A percentile compares a stretch with the other conserved stretches of the same genome.
These are phyloP conservation scores for Ctenodactylus gundi DNA, from an alignment of 2,113 vertebrate genomes.

Conservation along the genomic window DNA sequence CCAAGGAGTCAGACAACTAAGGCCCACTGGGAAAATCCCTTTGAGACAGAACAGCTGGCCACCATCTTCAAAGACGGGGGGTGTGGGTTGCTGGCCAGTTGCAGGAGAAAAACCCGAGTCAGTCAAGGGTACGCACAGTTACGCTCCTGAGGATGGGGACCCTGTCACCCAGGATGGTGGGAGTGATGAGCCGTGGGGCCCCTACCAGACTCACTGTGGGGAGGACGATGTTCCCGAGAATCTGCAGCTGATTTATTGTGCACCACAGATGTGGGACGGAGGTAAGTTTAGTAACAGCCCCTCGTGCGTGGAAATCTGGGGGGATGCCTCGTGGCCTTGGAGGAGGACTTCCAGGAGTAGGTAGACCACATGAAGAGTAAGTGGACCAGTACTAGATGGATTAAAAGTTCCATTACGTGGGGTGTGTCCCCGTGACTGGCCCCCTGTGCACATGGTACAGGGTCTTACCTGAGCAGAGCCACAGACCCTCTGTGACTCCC, in stretches of 20 bases:
- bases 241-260: neutral
- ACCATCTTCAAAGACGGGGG: neutral
- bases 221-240: neutral
- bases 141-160: neutral
- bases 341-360: neutral
- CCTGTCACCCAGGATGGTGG: neutral
- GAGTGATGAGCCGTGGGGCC: neutral
- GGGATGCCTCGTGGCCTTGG: neutral
- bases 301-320: neutral
- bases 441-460: neutral
- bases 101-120: neutral
- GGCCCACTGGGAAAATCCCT: neutral
- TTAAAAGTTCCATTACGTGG: neutral
- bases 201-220: neutral
- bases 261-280: neutral
- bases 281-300: neutral
- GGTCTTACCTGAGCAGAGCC: neutral
- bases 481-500: neutral
- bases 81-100: neutral
- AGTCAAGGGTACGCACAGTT: neutral
- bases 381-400: neutral
- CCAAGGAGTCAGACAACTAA: neutral
- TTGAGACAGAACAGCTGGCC: neutral
- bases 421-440: neutral
- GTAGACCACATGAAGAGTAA: neutral